Evolutionary conservation across 2,113 vertebrate species (phyloP), one percentile per base, ranked within the genome.

Genomic region (Saguinus imperator): DNA sequence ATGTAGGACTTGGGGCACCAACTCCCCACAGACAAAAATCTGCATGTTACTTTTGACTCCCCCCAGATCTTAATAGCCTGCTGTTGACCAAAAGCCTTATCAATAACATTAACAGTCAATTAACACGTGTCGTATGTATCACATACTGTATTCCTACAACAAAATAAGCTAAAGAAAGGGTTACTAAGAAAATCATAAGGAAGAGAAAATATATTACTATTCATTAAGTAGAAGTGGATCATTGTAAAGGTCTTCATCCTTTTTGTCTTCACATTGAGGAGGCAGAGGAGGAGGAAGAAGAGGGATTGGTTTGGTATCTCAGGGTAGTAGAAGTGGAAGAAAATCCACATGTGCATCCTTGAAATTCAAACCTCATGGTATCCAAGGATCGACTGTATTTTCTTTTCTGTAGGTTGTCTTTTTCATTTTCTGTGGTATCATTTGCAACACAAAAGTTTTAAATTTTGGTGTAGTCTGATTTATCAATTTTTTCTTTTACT

Each of bases 361-460:
- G 14, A 29, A 35, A 35, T 35, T 66, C 64, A 35, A 35, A 66
- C 64, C 32, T 14, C 32, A 35, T 35, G 14, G 27, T 66, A 35
- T 66, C 16, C 64, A 66, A 66, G 64, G 29, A 35, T 66, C 64
- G 6, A 66, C 64, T 32, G 14, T 8, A 48, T 75, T 73, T 76
- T 92, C 64, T 89, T 6, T 86, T 89, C 45, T 66, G 1, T 85
- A 81, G 14, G 45, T 35, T 89, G 40, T 50, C n/a, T 94, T 83
- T 70, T 64, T 88, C 0, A 73, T 64, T 93, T 94, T 93, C 37
- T 66, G 58, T 86, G 23, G 29, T 77, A 32, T 92, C 37, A 82
- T 93, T 93, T 92, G 29, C 18, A 32, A 16, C 45, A 89, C 35
- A 94, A 48, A 88, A 85, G 20, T 82, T 97, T 88, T 91, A 32